Evolutionary conservation across 2,113 vertebrate species (phyloP).

Genomic region (Tragelaphus buxtoni): DNA sequence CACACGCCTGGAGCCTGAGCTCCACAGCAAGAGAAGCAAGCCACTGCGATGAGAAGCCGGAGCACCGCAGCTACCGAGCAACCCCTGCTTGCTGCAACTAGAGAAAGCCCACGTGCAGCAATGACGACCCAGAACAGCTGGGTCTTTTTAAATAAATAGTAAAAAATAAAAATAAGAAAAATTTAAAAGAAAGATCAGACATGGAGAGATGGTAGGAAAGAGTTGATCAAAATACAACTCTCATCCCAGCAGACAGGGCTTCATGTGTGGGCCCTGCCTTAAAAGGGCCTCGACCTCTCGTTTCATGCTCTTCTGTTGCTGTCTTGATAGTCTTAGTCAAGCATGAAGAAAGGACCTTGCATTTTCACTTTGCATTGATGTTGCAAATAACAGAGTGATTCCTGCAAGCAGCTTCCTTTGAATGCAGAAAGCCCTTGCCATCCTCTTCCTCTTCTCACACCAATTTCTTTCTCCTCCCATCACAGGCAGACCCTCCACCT

Average conservation of each 20-base stretch:
- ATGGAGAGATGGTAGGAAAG: not conserved
- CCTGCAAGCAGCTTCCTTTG: not conserved
- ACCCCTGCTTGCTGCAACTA: not conserved
- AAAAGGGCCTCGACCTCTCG: not conserved
- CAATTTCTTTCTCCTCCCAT: not conserved
- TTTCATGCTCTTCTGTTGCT: not conserved
- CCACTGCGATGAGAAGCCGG: not conserved
- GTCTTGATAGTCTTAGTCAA: not conserved
- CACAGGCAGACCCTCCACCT: not conserved
- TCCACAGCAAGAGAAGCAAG: not conserved
- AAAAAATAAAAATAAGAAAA: not conserved
- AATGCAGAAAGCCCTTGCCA: not conserved
- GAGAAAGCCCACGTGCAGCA: not conserved
- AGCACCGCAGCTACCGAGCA: rapidly evolving
- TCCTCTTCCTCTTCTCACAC: not conserved
- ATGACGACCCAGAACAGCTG: not conserved
- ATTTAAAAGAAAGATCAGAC: not conserved
- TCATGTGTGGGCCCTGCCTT: rapidly evolving
- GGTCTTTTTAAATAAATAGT: not conserved
- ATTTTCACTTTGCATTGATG: not conserved
- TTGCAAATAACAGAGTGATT: rapidly evolving
- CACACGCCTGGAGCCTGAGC: not conserved
- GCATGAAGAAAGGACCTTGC: not conserved
- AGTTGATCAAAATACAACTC: not conserved
- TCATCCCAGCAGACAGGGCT: not conserved